These are phyloP conservation scores for Hydrotaea diabolus DNA, from an alignment of 2,888 invertebrate species.

Conservation along the genomic window DNA sequence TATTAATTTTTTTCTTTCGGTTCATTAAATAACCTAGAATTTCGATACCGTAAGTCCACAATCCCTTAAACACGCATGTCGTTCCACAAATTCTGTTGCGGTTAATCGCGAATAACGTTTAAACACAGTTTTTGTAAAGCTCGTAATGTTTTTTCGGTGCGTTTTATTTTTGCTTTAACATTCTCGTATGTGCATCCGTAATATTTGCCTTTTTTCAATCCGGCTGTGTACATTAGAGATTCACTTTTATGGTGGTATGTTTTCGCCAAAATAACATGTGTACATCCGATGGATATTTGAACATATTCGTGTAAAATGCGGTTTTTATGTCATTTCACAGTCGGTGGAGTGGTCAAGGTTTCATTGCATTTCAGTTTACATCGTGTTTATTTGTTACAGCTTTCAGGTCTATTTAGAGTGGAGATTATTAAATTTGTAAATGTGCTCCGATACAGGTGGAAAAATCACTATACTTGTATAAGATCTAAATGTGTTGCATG, in stretches of 20 bases:
- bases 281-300: background rate
- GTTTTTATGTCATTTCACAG: background rate
- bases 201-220: background rate
- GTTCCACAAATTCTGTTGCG: background rate
- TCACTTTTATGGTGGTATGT: background rate
- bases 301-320: background rate
- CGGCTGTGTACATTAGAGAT: background rate
- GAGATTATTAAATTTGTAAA: background rate
- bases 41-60: too few species aligned
- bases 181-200: background rate
- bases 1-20: too few species aligned
- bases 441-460: too few species aligned
- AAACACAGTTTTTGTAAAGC: background rate
- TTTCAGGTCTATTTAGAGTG: background rate
- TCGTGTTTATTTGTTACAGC: background rate
- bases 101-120: background rate
- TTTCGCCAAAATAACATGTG: background rate
- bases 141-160: too few species aligned
- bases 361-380: constrained; percentile 5
- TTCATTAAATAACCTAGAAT: too few species aligned
- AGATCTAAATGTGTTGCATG: too few species aligned
- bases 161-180: background rate
- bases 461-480: too few species aligned
- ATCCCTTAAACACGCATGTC: background rate
- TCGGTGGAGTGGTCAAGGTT: background rate